Base-by-base conservation (phyloP, 2,888 invertebrate genomes). In the Oxyteleia sp. region DNA sequence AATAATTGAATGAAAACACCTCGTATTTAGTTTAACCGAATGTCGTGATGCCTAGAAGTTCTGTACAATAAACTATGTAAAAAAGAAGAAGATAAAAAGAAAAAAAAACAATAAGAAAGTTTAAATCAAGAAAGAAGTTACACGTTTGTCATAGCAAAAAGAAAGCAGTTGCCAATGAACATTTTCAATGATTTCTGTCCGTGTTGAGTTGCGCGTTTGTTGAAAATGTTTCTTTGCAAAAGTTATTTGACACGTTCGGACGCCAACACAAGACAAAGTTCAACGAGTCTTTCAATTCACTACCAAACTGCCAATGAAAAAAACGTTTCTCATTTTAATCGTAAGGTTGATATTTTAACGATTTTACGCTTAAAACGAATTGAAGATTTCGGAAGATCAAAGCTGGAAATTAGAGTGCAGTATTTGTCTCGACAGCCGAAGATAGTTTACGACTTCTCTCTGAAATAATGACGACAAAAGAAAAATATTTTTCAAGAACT, bases 281-380 rank as follows among this genome's bases (percentile, higher is more conserved):
- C 63, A 75, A 75, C 69, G 71, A 64, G 75, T 71, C 82, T 69
- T 82, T 81, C 61, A 63, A 81, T 75, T 69, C 51, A 75, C 47
- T 47, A 57, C 69, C 41, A 82, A 69, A 82, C 81, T 82, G 81
- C 81, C 81, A 82, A 75, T 75, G 68, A 72, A 72, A 53, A n/a
- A n/a, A 81, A 63, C 18, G 47, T 69, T 71, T 69, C 20, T 75
- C 55, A 69, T 82, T 74, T 74, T 69, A 75, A 82, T 75, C 49
- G 35, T 75, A 82, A 75, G 68, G 23, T 53, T 74, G 13, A 81
- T 68, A 61, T 63, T 81, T 81, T 61, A 66, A 74, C 59, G 43
- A 66, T 63, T 45, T 74, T 63, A 74, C 47, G 81, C 51, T 75
- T 71, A 7, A 18, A 63, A 66, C 47, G 59, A 53, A 57, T 32